Conservation (phyloP, 2,888 invertebrate species). For the Lasioglossum pauxillum region DNA sequence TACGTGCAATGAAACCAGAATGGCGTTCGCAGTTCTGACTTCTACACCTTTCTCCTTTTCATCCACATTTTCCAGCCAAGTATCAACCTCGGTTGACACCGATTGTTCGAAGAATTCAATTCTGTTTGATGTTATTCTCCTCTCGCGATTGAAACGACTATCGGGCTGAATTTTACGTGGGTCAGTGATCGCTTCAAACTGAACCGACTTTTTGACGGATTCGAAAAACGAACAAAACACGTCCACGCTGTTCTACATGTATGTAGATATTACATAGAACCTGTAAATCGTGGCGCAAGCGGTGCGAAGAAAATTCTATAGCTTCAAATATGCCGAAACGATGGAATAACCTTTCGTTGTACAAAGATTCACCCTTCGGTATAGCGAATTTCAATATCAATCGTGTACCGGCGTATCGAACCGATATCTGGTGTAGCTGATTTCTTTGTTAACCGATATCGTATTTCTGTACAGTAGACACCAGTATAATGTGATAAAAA, state of each 20-base stretch:
- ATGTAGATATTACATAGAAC: neutral
- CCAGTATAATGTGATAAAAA: neutral
- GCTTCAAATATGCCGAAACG: neutral
- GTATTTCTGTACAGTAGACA: constrained; percentile 1
- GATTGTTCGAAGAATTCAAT: constrained; percentile 9
- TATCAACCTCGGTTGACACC: constrained; percentile 17
- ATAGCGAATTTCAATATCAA: neutral
- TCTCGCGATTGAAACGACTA: constrained; percentile 4
- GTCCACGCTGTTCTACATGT: neutral
- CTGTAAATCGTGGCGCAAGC: neutral
- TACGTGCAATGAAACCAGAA: constrained; percentile 16
- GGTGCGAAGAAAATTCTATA: neutral
- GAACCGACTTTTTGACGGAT: neutral
- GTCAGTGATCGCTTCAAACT: neutral
- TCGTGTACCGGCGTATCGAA: neutral
- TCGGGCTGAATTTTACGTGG: neutral
- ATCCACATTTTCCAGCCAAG: neutral
- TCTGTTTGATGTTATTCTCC: neutral
- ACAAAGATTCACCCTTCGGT: neutral
- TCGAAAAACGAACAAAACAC: neutral
- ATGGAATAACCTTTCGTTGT: neutral
- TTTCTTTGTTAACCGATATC: constrained; percentile 1
- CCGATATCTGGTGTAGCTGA: neutral
- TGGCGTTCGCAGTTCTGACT: neutral
- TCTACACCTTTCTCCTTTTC: neutral